Evolutionary conservation across 1,140 invertebrate genomes (phyloP), one percentile per base, ranked within the genome.

Genomic region (Galendromus occidentalis): DNA sequence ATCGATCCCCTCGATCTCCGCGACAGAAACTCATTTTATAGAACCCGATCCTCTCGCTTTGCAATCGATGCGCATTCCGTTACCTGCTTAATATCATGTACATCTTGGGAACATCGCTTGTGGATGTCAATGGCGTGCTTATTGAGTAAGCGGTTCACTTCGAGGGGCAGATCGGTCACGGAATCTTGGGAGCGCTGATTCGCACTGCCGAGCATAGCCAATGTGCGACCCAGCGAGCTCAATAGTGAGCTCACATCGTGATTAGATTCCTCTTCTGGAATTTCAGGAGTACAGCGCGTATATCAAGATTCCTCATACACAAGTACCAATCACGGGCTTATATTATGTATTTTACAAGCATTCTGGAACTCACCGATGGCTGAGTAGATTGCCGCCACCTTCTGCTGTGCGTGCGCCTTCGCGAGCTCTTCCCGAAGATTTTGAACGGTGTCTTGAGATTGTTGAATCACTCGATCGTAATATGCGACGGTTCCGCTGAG

Each of bases 161-260:
- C 51, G 20, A 59, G 51, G 14, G 51, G n/a, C 12, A 59, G 51
- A 59, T 59, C 51, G 25, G 51, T 25, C 17, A 59, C 51, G n/a
- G 51, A 59, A 25, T 59, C 51, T 9, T 59, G 51, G 22, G 51
- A 59, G 33, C 51, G 51, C 22, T 59, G 51, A 59, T 59, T 59
- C 14, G 51, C 51, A 9, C 51, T 59, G 14, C 25, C 51, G 22
- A 59, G 51, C 51, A 59, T 59, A 14, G 51, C 51, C 22, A 59
- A 59, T 18, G 51, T 29, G 14, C 51, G 51, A 33, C 51, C 51
- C 51, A 59, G 25, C 14, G 25, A 20, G 14, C 4, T 59, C 17
- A 59, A 25, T 14, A 59, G 22, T 22, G 51, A 59, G 51, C 51
- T 59, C 14, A 59, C 22, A 59, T 59, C 51, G 51, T 59, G 51